These are phyloP conservation scores for Isaurus tuberculatus DNA, from an alignment of 92 coral and sea anemone genomes.

Conservation along the genomic window DNA sequence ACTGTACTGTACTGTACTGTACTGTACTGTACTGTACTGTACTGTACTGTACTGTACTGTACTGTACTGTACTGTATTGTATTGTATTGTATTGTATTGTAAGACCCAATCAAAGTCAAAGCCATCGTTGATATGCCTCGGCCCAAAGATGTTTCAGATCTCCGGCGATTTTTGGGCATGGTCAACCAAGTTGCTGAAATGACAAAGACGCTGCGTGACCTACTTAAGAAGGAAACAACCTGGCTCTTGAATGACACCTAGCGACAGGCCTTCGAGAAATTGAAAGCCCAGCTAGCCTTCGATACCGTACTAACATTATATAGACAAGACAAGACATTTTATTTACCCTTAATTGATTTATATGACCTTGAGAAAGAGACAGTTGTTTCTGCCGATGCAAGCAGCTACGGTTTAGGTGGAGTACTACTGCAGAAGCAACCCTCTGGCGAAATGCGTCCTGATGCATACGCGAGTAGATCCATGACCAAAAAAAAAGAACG, in stretches of 20 bases:
- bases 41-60: no score
- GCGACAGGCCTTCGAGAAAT: constrained; percentile 34
- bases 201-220: constrained; percentile 56
- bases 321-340: no score
- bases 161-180: constrained; percentile 65
- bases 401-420: constrained; percentile 61
- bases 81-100: no score
- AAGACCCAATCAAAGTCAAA: constrained; percentile 58
- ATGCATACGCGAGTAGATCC: constrained; percentile 66
- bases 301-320: constrained; percentile 52
- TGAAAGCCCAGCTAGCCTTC: constrained; percentile 58
- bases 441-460: constrained; percentile 56
- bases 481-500: constrained; percentile 61
- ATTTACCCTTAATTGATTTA: no score
- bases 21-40: no score
- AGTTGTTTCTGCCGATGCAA: constrained; percentile 43
- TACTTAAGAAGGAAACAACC: constrained; percentile 44
- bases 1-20: no score
- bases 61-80: no score
- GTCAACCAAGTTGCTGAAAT: constrained; percentile 57
- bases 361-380: constrained; percentile 50
- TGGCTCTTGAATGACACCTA: constrained; percentile 51
- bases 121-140: constrained; percentile 49
- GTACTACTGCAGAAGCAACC: constrained; percentile 61
- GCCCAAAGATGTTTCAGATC: constrained; percentile 48